phyloP scores from a whole-genome alignment of 2,113 vertebrate genomes.

The Phrynosoma blainvillii region DNA sequence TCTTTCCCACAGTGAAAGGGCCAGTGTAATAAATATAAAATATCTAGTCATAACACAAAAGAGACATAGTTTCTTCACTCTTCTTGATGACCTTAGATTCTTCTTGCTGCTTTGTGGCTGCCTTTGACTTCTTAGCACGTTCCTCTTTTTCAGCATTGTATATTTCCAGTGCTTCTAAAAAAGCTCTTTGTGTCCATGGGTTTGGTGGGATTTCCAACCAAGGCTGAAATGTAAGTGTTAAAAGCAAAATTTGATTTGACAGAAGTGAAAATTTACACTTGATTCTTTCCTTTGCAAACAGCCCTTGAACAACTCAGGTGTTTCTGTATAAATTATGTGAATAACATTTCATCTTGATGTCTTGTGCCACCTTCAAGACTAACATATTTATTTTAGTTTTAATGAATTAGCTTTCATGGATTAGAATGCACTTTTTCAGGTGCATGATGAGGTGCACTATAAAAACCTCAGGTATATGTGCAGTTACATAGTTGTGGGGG shows the following conservation, averaged over 20 bases:
- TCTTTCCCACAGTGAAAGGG: background rate
- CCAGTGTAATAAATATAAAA: background rate
- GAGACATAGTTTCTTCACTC: background rate
- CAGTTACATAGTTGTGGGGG: no score
- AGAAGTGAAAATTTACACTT: background rate
- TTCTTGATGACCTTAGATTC: background rate
- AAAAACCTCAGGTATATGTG: no score
- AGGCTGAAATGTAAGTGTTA: conserved; percentile 28
- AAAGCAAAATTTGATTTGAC: background rate
- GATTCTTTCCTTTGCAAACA: background rate
- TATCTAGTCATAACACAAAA: background rate
- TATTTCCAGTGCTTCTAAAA: conserved; percentile 9
- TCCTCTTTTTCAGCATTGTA: background rate
- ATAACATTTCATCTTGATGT: background rate
- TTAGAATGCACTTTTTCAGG: no score
- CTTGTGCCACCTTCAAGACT: no score
- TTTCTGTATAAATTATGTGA: background rate
- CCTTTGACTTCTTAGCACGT: background rate
- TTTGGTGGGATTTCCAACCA: conserved; percentile 16
- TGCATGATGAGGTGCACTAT: no score
- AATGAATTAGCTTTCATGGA: no score
- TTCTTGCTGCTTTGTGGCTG: background rate
- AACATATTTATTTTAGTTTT: no score
- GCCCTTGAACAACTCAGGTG: background rate
- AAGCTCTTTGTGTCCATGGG: conserved; percentile 33